Evolutionary conservation across 92 coral and sea anemone species (phyloP).

Genomic region (Phenganax stokvisi): DNA sequence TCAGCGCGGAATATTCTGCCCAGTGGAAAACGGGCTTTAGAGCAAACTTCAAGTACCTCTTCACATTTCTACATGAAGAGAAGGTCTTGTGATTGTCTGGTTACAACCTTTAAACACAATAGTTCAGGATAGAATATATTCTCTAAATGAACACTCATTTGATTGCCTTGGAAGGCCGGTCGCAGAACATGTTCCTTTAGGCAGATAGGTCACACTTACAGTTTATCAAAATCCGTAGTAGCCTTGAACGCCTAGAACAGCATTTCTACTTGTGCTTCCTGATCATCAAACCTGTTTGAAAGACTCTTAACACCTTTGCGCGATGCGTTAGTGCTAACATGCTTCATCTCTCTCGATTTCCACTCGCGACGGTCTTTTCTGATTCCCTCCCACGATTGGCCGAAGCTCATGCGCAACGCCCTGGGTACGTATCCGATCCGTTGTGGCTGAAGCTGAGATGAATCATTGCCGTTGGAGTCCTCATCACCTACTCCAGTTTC

Average conservation of each 20-base stretch:
- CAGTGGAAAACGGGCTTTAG: too few species aligned
- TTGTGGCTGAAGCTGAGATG: not conserved
- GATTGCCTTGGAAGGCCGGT: too few species aligned
- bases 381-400: slow-evolving; percentile 35
- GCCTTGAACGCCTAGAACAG: not conserved
- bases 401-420: slow-evolving; percentile 39
- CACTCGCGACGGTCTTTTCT: slow-evolving; percentile 35
- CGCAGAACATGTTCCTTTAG: too few species aligned
- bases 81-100: too few species aligned
- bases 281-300: slow-evolving; percentile 36
- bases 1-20: too few species aligned
- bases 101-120: too few species aligned
- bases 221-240: not conserved
- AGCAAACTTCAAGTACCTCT: too few species aligned
- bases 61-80: too few species aligned
- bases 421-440: slow-evolving; percentile 26
- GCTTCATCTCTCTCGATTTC: slow-evolving; percentile 32
- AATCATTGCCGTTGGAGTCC: not conserved
- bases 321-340: not conserved
- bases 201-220: too few species aligned
- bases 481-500: slow-evolving; percentile 24
- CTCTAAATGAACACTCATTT: too few species aligned
- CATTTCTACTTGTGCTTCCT: slow-evolving; percentile 21
- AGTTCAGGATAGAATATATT: too few species aligned
- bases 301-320: slow-evolving; percentile 24